Percentiles rank a stretch among this genome's conserved stretches.
Conservation (phyloP, 92 coral and sea anemone genomes). For the Umimayanthus chanpuru region DNA sequence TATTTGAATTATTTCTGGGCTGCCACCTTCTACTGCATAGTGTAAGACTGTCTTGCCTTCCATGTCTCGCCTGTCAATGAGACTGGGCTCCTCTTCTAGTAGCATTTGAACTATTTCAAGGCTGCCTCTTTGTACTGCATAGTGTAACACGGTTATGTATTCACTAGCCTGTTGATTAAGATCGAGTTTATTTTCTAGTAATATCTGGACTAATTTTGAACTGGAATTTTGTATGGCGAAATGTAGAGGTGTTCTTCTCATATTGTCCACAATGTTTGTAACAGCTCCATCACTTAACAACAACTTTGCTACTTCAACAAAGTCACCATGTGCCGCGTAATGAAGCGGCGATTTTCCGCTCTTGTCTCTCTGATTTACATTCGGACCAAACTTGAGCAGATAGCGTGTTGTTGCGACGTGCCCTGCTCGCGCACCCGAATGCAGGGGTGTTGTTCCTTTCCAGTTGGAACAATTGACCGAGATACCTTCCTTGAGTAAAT, state of each 20-base stretch:
- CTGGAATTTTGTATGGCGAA: not conserved
- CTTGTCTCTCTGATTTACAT: conserved; percentile 2
- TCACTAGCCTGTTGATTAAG: not conserved
- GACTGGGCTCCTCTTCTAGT: too few species aligned
- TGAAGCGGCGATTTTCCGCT: conserved; percentile 19
- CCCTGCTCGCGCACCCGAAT: conserved; percentile 2
- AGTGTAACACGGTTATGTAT: not conserved
- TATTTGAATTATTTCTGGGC: too few species aligned
- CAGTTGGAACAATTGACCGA: conserved; percentile 8
- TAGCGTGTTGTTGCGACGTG: not conserved
- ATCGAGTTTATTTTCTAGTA: not conserved
- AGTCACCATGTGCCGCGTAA: not conserved
- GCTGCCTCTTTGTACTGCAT: too few species aligned
- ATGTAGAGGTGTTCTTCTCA: not conserved
- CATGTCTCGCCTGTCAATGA: too few species aligned
- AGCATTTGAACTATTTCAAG: too few species aligned
- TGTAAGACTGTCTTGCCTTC: too few species aligned
- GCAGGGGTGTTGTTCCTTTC: conserved; percentile 30
- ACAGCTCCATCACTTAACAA: not conserved
- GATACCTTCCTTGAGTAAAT: not conserved
- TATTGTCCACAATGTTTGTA: not conserved
- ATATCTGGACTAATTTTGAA: not conserved
- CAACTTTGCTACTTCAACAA: not conserved
- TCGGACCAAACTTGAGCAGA: not conserved
- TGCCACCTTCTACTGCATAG: too few species aligned